Evolutionary conservation across 1,140 invertebrate genomes (phyloP).

Genomic region (Caerostris darwini): DNA sequence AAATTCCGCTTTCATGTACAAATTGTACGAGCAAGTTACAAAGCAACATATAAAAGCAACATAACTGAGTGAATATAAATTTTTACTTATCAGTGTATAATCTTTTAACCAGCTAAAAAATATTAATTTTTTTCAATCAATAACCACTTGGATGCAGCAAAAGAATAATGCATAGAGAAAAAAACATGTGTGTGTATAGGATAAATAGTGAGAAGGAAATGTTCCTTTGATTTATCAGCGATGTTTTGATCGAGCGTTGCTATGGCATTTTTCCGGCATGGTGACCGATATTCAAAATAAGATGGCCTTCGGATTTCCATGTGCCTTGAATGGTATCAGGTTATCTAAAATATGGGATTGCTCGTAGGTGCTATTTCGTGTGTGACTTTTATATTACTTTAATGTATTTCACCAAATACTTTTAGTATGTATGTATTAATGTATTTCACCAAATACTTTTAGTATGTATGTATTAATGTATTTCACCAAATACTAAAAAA

Average conservation of each 20-base stretch:
- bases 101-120: background rate
- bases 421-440: too few species aligned
- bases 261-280: background rate
- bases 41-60: too few species aligned
- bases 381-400: too few species aligned
- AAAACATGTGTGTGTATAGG: background rate
- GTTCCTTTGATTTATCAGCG: background rate
- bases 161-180: background rate
- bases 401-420: too few species aligned
- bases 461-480: too few species aligned
- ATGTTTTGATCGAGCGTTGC: background rate
- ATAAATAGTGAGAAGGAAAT: background rate
- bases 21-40: too few species aligned
- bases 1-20: too few species aligned
- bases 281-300: background rate
- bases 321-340: background rate
- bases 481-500: too few species aligned
- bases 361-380: too few species aligned
- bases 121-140: background rate
- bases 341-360: background rate
- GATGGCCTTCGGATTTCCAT: background rate
- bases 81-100: background rate
- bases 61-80: background rate
- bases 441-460: too few species aligned
- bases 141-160: background rate